Conservation (phyloP, 2,888 invertebrate species). For the Silvanus unidentatus region DNA sequence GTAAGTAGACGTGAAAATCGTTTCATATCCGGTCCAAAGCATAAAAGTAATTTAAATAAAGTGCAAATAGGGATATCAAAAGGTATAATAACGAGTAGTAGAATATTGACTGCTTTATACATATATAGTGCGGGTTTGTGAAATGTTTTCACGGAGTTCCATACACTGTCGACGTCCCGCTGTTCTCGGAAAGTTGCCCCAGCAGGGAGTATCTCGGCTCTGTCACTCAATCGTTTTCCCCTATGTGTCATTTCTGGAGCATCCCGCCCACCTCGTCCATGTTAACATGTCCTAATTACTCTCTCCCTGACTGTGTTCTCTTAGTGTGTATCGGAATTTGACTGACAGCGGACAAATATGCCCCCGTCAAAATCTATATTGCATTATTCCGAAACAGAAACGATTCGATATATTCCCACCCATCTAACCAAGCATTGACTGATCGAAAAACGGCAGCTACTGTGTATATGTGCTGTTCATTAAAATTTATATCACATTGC, state of each 20-base stretch:
- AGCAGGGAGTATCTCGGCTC: constrained; percentile 3
- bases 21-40: constrained; percentile 26
- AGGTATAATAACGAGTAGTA: constrained; percentile 4
- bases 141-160: constrained; percentile 6
- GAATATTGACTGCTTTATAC: background rate
- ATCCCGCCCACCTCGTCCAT: constrained; percentile 20
- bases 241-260: background rate
- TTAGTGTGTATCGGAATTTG: constrained; percentile 16
- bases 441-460: too few species aligned
- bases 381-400: background rate
- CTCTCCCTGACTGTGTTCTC: constrained; percentile 19
- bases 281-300: constrained; percentile 28
- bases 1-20: constrained; percentile 25
- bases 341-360: constrained; percentile 20
- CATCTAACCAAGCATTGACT: too few species aligned
- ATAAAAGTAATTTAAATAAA: constrained; percentile 42
- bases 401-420: background rate
- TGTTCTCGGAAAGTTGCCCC: constrained; percentile 10
- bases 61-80: constrained; percentile 42
- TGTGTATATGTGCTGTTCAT: too few species aligned
- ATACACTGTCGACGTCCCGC: constrained; percentile 5
- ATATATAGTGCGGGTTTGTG: background rate
- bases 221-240: constrained; percentile 4
- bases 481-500: too few species aligned
- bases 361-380: constrained; percentile 2